Evolutionary conservation across 64 coral and sea anemone genomes (phyloP).

Genomic region (Stylophora pistillata): DNA sequence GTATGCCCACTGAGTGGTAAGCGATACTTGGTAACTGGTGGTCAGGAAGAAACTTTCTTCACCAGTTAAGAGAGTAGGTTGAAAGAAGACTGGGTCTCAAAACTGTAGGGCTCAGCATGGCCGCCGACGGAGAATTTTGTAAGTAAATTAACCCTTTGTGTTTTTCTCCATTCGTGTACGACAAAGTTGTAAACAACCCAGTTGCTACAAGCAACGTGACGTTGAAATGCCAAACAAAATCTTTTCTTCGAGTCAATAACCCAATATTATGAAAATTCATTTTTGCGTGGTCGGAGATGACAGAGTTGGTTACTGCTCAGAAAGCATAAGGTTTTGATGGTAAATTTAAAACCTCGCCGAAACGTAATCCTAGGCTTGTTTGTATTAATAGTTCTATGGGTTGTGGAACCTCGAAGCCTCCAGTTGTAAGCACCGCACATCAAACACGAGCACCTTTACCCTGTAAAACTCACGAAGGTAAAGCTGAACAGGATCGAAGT

Average conservation of each 20-base stretch:
- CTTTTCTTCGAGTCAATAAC: not conserved
- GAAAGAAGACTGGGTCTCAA: not conserved
- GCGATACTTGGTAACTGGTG: too few species aligned
- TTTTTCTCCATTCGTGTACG: not conserved
- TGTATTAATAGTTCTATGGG: conserved; percentile 78
- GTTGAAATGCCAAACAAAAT: conserved; percentile 18
- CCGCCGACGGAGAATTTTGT: not conserved
- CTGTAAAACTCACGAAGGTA: not conserved
- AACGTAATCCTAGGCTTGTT: not conserved
- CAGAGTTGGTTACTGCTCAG: not conserved
- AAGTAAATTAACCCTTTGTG: not conserved
- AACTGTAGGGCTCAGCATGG: not conserved
- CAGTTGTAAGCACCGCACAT: conserved; percentile 42
- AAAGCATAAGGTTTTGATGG: not conserved
- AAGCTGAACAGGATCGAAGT: too few species aligned
- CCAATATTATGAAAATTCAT: conserved; percentile 1
- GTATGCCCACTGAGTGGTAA: too few species aligned
- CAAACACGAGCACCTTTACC: conserved; percentile 19
- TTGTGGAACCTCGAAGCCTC: conserved; percentile 82
- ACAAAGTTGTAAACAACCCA: not conserved
- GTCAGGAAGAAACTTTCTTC: not conserved
- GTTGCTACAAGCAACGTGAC: conserved; percentile 34
- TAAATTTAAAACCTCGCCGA: not conserved
- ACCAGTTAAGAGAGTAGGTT: not conserved
- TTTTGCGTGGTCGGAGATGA: not conserved